Evolutionary conservation across 2,888 invertebrate genomes (phyloP), one percentile per base, ranked within the genome.

Genomic region (Adineta ricciae): DNA sequence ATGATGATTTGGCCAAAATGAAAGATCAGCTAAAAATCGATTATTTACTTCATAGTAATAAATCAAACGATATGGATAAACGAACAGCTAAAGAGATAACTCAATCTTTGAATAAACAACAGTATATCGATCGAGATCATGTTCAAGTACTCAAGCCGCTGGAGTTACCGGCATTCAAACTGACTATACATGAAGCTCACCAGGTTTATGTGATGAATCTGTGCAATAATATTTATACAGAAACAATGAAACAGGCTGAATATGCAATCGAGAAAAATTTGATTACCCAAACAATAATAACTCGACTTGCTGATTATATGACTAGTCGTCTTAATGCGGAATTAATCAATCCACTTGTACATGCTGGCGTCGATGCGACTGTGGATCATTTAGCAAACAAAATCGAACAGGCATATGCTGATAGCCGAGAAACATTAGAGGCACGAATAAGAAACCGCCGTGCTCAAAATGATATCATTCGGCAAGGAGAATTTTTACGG

Each of bases 401-500:
- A 32, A 73, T 73, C 7, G 73, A 73, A 73, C 7, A 2, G 5
- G 73, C 9, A 73, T 73, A 9, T 73, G 38, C 19, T 73, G 73
- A 19, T 38, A 32, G 36, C 38, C 14, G 27, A 38, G 73, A 21
- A 38, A 73, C 73, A 73, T 73, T 73, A 73, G 36, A 73, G 38
- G 19, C 36, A 73, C 73, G 38, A 73, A 27, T 73, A 21, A 38
- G 19, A 73, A 73, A 2, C 2, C 73, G 73, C 38, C 9, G 32
- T 38, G 32, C 73, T 73, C 73, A 73, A n/a, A 73, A 73, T 73
- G 73, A 56, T 56, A 56, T 73, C 2, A 73, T 73, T 73, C 73
- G 73, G 38, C 36, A 32, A 21, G 38, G 38, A 38, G 36, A 38
- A 38, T 21, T 38, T 1, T 1, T 73, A 2, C 36, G 1, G 9